Evolutionary conservation across 2,113 vertebrate genomes (phyloP).

Genomic region (Candoia aspera): DNA sequence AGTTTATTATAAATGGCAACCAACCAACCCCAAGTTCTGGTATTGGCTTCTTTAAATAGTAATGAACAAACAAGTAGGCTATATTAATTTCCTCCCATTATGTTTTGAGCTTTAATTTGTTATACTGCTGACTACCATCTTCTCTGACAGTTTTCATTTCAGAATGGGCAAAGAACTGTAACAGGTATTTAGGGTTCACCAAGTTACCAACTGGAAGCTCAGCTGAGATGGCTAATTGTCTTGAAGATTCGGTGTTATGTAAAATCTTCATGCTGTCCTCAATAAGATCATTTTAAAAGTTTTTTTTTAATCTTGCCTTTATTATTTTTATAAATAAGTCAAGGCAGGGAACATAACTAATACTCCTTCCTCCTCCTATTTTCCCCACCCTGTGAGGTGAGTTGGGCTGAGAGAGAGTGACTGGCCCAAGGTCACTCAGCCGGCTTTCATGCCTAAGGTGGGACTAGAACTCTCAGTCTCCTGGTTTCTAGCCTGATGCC

Average conservation of each 20-base stretch:
- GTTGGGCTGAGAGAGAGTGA: no score
- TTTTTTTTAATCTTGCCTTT: no score
- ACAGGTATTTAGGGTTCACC: neutral
- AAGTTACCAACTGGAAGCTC: conserved; percentile 6
- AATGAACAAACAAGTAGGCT: neutral
- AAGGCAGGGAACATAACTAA: no score
- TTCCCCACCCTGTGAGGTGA: no score
- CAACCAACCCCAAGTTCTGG: neutral
- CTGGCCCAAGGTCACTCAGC: no score
- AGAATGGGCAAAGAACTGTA: neutral
- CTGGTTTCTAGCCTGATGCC: no score
- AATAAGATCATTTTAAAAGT: neutral
- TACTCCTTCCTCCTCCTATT: no score
- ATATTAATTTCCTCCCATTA: neutral
- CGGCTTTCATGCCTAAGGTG: no score
- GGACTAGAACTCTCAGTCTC: no score
- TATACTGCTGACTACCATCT: neutral
- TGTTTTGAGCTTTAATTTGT: neutral
- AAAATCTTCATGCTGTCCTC: neutral
- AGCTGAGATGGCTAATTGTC: neutral
- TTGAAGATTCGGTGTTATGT: neutral
- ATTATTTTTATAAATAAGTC: no score
- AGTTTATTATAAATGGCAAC: neutral
- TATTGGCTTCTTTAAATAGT: neutral
- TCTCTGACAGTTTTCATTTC: neutral